Evolutionary conservation across 2,113 vertebrate species (phyloP).

Genomic region (Sylvicapra grimmia): DNA sequence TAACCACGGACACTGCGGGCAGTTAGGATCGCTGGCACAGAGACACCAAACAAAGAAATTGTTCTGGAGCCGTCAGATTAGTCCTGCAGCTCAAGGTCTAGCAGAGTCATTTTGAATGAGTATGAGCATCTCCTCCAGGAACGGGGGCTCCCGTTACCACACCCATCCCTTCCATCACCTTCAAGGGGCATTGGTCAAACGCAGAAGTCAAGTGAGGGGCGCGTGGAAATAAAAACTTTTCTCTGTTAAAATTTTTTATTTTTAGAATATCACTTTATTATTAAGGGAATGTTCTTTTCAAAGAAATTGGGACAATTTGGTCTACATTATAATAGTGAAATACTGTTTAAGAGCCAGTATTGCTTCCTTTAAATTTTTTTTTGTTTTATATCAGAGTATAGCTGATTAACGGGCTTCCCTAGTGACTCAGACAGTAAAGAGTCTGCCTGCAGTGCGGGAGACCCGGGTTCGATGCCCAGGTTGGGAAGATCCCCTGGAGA

Average conservation of each 20-base stretch:
- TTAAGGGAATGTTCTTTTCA: not conserved
- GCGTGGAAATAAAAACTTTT: not conserved
- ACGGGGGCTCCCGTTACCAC: rapidly evolving
- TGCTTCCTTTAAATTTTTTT: not conserved
- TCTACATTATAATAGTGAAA: not conserved
- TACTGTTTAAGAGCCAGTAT: not conserved
- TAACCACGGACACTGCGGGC: not conserved
- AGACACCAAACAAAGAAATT: not conserved
- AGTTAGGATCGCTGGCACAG: not conserved
- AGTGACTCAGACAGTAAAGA: not conserved
- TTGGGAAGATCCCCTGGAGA: not conserved
- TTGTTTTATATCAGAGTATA: rapidly evolving
- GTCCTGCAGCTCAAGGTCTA: not conserved
- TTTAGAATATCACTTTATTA: not conserved
- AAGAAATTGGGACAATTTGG: not conserved
- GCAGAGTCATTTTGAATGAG: not conserved
- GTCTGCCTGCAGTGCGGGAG: not conserved
- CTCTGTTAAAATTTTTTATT: not conserved
- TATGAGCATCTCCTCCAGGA: not conserved
- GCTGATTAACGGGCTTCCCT: not conserved
- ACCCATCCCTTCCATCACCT: not conserved
- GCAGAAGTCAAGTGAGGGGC: not conserved
- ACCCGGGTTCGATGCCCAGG: not conserved
- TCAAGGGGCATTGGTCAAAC: not conserved
- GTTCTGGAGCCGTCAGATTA: not conserved